Base-by-base conservation (phyloP, 2,797 vertebrate genomes). In the Scleropages formosus region DNA sequence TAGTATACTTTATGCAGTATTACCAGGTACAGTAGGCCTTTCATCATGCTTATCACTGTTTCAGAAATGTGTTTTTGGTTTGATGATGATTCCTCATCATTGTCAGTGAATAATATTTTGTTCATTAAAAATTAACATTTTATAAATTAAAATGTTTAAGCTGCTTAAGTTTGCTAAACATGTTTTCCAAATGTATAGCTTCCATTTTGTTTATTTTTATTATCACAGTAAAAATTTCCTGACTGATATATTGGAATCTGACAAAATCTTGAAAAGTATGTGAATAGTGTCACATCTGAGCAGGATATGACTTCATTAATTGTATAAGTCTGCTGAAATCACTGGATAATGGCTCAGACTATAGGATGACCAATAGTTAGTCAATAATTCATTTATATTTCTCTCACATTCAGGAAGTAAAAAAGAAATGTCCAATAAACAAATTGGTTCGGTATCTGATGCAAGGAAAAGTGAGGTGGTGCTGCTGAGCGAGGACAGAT, bases 291-390 rank as follows among this genome's bases (percentile, higher is more conserved):
- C 47, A 70, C 47, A 53, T 56, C 56, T 13, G 49, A 51, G 56
- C 20, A 58, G 53, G 68, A 27, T 49, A 56, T 53, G 51, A 27
- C 68, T 70, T 70, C 70, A 70, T 70, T 58, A 70, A 70, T 70
- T 22, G 53, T 13, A 70, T 49, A 18, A 56, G 9, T 18, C 9
- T 12, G 13, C 67, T 24, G n/a, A 51, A 22, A 39, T 39, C 31
- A 39, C 31, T 70, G 24, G 51, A 53, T 12, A 70, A 51, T 70
- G 67, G 70, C 56, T 70, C 70, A 70, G 2, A 16, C 16, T 22
- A 70, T 26, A 70, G 22, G 53, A 26, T 70, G 68, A 70, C 68
- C 56, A 49, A 26, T 22, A 70, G 22, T 56, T 49, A 15, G 22
- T 70, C 49, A 13, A 56, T 56, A 70, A 47, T 49, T 70, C 68